Conservation (phyloP, 2,888 invertebrate genomes). For the Choreutis nemorana region DNA sequence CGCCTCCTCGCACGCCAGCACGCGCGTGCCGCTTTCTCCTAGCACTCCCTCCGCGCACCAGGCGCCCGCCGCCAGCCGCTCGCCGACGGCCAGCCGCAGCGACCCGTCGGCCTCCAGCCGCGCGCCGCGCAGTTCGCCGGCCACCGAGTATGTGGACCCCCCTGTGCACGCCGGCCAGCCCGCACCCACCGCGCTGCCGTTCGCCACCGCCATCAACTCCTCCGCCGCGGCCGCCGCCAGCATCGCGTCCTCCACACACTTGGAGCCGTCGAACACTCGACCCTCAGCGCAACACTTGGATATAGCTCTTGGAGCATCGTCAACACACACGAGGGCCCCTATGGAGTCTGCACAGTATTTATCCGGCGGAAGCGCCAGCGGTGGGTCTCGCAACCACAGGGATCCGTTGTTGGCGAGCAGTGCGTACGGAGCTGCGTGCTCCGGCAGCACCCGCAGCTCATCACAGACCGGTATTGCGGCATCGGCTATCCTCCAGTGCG, state of each 20-base stretch:
- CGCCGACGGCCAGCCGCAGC: conserved; percentile 40
- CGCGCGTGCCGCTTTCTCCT: conserved; percentile 25
- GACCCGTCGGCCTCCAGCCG: conserved; percentile 61
- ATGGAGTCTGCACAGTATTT: conserved; percentile 75
- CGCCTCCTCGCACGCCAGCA: conserved; percentile 63
- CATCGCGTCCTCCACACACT: conserved; percentile 42
- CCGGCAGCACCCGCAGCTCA: conserved; percentile 34
- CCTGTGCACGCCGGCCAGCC: conserved; percentile 66
- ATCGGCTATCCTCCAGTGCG: conserved; percentile 50
- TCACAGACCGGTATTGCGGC: conserved; percentile 38
- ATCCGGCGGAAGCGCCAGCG: conserved; percentile 50
- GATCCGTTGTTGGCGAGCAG: conserved; percentile 73
- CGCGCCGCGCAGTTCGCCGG: conserved; percentile 63
- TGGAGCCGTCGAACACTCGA: conserved; percentile 66
- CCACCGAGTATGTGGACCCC: conserved; percentile 58
- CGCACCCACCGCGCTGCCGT: conserved; percentile 39
- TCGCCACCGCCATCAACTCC: conserved; percentile 30
- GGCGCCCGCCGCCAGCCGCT: conserved; percentile 45
- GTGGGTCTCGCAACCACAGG: conserved; percentile 57
- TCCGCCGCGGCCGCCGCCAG: conserved; percentile 31
- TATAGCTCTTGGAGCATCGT: conserved; percentile 33
- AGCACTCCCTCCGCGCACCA: conserved; percentile 65
- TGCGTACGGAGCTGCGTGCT: conserved; percentile 50
- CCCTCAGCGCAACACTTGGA: conserved; percentile 77
- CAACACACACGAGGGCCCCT: conserved; percentile 70